These are phyloP conservation scores for Zoroaster sp. DNA, from an alignment of 53 echinoderm and acorn worm species.

Conservation along the genomic window DNA sequence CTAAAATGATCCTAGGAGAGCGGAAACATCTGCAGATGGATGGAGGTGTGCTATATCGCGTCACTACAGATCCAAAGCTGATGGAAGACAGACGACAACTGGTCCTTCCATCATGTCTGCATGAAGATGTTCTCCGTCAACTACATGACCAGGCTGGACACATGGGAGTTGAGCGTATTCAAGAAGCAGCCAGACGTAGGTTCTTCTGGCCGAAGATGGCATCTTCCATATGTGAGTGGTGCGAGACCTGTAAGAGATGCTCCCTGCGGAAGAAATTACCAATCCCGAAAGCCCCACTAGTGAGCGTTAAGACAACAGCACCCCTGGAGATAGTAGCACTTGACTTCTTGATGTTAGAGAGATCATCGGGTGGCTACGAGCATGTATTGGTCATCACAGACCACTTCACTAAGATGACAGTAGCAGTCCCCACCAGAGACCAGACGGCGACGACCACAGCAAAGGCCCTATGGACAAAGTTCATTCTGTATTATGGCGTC, in stretches of 20 bases:
- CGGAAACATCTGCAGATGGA: background rate
- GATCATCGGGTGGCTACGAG: too few relatives aligned
- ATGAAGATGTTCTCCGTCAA: background rate
- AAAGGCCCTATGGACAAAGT: too few relatives aligned
- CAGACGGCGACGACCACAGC: too few relatives aligned
- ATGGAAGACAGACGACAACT: conserved; percentile 7
- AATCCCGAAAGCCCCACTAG: too few relatives aligned
- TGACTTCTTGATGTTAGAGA: too few relatives aligned
- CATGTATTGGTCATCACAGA: too few relatives aligned
- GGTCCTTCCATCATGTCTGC: conserved; percentile 9
- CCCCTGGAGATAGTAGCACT: too few relatives aligned
- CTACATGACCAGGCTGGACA: conserved; percentile 33
- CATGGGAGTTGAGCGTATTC: conserved; percentile 11
- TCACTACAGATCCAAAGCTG: background rate
- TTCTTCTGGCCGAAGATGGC: conserved; percentile 46
- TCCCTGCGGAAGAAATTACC: background rate
- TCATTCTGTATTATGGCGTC: too few relatives aligned
- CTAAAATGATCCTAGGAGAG: background rate
- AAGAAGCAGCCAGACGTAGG: background rate
- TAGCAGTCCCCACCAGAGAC: too few relatives aligned
- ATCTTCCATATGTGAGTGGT: background rate
- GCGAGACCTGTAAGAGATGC: conserved; percentile 24
- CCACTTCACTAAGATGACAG: too few relatives aligned
- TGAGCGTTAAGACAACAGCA: too few relatives aligned
- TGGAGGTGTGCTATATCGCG: conserved; percentile 2